Percentiles rank a stretch among this genome's conserved stretches.
Conservation (phyloP, 1,140 invertebrate genomes). For the Orussus abietinus region DNA sequence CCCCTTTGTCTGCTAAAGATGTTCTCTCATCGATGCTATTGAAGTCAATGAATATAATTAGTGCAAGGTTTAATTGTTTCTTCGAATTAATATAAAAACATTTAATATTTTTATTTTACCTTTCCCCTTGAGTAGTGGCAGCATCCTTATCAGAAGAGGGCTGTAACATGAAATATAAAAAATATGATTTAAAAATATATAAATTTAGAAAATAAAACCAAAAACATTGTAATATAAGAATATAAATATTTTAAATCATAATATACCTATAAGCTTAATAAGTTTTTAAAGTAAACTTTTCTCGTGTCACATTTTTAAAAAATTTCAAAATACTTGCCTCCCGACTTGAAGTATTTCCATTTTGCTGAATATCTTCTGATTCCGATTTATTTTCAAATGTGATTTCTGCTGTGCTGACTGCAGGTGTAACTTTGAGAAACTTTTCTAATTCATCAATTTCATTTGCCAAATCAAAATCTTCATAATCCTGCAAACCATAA, state of each 20-base stretch:
- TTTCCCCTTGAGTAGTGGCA: constrained; percentile 33
- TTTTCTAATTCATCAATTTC: constrained; percentile 86
- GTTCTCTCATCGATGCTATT: constrained; percentile 24
- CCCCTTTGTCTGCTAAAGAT: constrained; percentile 22
- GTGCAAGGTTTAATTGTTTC: too few relatives aligned
- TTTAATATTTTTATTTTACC: constrained; percentile 31
- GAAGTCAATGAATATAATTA: too few relatives aligned
- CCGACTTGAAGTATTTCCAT: constrained; percentile 53
- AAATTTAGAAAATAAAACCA: constrained; percentile 10
- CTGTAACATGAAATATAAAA: constrained; percentile 36
- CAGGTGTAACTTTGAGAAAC: constrained; percentile 69
- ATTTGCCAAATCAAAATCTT: constrained; percentile 86
- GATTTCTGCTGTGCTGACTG: constrained; percentile 47
- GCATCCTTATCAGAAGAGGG: constrained; percentile 50
- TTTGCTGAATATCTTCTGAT: constrained; percentile 42
- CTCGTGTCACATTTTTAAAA: constrained; percentile 1
- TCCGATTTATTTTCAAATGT: constrained; percentile 48
- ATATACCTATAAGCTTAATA: constrained; percentile 14
- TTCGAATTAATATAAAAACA: constrained; percentile 25
- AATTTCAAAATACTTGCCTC: constrained; percentile 37
- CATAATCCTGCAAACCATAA: constrained; percentile 82
- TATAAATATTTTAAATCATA: too few relatives aligned
- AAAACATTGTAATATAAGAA: too few relatives aligned
- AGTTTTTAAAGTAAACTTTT: constrained; percentile 6
- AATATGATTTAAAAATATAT: constrained; percentile 22